These are phyloP conservation scores for Saturnia japonica DNA, from an alignment of 2,888 invertebrate genomes.

Conservation along the genomic window DNA sequence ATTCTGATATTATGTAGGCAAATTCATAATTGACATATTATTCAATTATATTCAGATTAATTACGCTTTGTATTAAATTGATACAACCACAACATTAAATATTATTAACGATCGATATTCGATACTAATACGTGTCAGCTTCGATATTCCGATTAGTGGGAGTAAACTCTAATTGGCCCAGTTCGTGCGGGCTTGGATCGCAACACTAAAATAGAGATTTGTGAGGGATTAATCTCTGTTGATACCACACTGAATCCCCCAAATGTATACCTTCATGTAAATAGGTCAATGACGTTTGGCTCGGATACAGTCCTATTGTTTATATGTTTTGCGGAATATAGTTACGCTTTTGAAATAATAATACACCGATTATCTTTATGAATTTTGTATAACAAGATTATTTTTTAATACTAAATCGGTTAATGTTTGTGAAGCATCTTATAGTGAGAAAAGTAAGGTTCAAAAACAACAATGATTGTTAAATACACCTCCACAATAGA, in stretches of 20 bases:
- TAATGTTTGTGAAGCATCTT: no score
- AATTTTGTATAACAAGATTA: no score
- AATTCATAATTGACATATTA: not conserved
- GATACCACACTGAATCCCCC: constrained; percentile 62
- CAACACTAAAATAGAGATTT: constrained; percentile 76
- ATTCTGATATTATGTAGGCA: not conserved
- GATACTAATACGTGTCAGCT: constrained; percentile 29
- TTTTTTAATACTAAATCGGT: no score
- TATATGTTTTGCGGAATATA: constrained; percentile 11
- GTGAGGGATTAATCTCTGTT: constrained; percentile 67
- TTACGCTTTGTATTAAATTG: not conserved
- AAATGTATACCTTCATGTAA: constrained; percentile 65
- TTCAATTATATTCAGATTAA: not conserved
- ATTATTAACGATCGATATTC: constrained; percentile 22
- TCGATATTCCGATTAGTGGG: constrained; percentile 63
- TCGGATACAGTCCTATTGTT: constrained; percentile 16
- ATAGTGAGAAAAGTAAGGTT: no score
- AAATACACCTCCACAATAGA: no score
- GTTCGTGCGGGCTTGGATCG: constrained; percentile 66
- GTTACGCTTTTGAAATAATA: not conserved
- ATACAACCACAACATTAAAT: constrained; percentile 13
- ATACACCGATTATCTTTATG: not conserved
- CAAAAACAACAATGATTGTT: no score
- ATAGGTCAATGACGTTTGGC: constrained; percentile 49
- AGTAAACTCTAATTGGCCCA: constrained; percentile 77